phyloP scores from a whole-genome alignment of 1,140 invertebrate genomes.

The Drosophila nigromelanica region DNA sequence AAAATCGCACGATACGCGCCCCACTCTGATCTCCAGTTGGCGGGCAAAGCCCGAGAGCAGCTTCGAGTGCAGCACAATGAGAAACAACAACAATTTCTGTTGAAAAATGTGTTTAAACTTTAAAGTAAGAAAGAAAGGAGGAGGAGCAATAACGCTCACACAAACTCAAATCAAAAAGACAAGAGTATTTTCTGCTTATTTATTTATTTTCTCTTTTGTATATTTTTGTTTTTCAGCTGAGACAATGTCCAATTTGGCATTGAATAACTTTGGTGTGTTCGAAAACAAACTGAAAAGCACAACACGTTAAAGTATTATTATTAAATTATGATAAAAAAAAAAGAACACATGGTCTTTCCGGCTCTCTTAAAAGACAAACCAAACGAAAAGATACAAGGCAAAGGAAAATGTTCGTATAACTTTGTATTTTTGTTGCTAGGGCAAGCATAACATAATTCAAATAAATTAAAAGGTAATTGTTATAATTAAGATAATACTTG shows the following conservation, averaged over 20 bases:
- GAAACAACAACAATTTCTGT: constrained; percentile 82
- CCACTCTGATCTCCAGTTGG: too few species aligned
- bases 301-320: constrained; percentile 42
- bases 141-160: constrained; percentile 58
- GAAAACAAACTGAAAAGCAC: constrained; percentile 47
- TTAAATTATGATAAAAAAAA: constrained; percentile 39
- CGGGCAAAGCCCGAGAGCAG: neutral
- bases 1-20: too few species aligned
- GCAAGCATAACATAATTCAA: constrained; percentile 67
- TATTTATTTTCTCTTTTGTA: neutral
- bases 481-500: constrained; percentile 28
- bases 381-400: constrained; percentile 25
- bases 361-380: constrained; percentile 40
- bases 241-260: constrained; percentile 38
- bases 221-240: constrained; percentile 35
- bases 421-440: constrained; percentile 55
- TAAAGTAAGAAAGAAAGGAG: constrained; percentile 44
- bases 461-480: constrained; percentile 39
- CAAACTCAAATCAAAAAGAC: constrained; percentile 62
- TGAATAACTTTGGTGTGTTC: constrained; percentile 48
- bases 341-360: constrained; percentile 61
- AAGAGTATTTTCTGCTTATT: constrained; percentile 60
- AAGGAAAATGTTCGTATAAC: constrained; percentile 13
- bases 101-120: constrained; percentile 64
- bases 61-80: constrained; percentile 65